A percentile compares a stretch with the other conserved stretches of the same genome.
Conservation (phyloP, 2,888 invertebrate species). For the Callyntrura sp. region DNA sequence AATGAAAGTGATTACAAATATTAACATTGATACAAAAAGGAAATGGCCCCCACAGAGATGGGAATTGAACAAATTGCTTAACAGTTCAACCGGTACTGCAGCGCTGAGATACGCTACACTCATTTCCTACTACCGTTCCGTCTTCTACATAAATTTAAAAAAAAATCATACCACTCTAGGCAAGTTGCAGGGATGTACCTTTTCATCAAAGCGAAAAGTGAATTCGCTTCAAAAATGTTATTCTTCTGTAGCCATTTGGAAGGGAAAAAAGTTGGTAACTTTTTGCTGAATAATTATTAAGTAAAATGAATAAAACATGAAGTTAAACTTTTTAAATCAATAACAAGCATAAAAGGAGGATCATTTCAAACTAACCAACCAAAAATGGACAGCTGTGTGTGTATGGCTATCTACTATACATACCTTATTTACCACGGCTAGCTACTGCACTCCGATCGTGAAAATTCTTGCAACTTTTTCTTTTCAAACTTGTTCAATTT, state of each 20-base stretch:
- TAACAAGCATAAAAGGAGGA: conserved; percentile 17
- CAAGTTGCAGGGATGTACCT: not conserved
- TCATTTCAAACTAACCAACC: conserved; percentile 22
- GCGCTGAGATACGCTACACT: too few relatives aligned
- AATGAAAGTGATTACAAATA: too few relatives aligned
- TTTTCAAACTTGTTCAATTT: conserved; percentile 28
- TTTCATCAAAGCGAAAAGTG: not conserved
- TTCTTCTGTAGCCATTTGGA: conserved; percentile 5
- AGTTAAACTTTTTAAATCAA: conserved; percentile 56
- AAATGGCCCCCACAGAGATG: too few relatives aligned
- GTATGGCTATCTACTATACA: too few relatives aligned
- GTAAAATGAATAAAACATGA: conserved; percentile 51
- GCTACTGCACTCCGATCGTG: not conserved
- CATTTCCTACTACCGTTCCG: too few relatives aligned
- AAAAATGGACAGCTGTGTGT: not conserved
- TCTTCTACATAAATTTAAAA: too few relatives aligned
- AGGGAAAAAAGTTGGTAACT: conserved; percentile 25
- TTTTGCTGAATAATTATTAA: conserved; percentile 30
- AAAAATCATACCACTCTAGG: too few relatives aligned
- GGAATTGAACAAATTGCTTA: too few relatives aligned
- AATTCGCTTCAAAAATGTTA: conserved; percentile 36
- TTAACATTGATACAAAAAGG: too few relatives aligned
- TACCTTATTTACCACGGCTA: not conserved
- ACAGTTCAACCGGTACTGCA: too few relatives aligned
- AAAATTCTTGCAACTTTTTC: conserved; percentile 22